Conservation (phyloP, 2,113 vertebrate species). For the Gallinago jamesoni region DNA sequence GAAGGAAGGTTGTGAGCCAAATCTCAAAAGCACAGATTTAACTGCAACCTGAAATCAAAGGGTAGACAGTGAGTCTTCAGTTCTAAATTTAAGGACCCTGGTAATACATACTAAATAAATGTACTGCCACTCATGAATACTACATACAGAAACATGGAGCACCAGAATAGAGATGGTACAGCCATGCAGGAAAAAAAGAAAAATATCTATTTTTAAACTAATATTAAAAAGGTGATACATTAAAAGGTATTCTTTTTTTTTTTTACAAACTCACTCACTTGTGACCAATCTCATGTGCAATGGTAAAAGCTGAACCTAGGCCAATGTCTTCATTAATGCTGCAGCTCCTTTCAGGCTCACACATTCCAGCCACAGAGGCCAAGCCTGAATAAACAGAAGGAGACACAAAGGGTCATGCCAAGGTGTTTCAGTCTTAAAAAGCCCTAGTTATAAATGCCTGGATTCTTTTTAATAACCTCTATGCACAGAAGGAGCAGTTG, state of each 20-base stretch:
- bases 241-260: conserved; percentile 59
- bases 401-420: conserved; percentile 87
- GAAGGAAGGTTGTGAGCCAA: background rate
- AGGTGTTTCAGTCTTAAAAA: conserved; percentile 83
- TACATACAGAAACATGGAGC: conserved; percentile 11
- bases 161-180: conserved; percentile 44
- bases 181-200: background rate
- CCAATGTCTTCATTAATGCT: conserved; percentile 99
- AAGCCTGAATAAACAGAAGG: conserved; percentile 90
- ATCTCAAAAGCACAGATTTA: conserved; percentile 14
- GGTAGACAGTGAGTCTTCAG: background rate
- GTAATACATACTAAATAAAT: background rate
- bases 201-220: conserved; percentile 35
- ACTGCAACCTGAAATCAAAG: conserved; percentile 21
- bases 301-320: conserved; percentile 98
- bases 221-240: conserved; percentile 55
- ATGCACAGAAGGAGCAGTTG: conserved; percentile 81
- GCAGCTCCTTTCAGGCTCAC: conserved; percentile 98
- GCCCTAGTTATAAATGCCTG: conserved; percentile 79
- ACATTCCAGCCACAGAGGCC: conserved; percentile 99
- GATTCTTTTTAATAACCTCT: conserved; percentile 84
- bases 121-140: background rate
- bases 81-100: background rate
- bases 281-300: conserved; percentile 99
- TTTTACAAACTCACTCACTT: conserved; percentile 87